Base-by-base conservation (phyloP, 2,888 invertebrate genomes). In the Hydrotaea cyrtoneurina region DNA sequence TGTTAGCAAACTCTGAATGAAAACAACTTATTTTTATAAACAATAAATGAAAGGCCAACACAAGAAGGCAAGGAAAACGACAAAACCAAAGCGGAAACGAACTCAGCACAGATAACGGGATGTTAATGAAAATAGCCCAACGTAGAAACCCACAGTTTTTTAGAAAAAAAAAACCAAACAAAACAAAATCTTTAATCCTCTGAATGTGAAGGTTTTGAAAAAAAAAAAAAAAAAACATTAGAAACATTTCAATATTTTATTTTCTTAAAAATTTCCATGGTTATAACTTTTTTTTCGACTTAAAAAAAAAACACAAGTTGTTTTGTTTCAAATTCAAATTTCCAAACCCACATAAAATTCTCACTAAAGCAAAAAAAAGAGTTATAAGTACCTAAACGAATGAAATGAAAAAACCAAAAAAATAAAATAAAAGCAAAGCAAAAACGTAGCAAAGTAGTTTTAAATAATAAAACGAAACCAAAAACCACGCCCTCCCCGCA, bases 301-400 rank as follows among this genome's bases (percentile, higher is more conserved):
- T 31, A 31, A 31, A 31, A 31, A 31, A n/a, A n/a, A n/a, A n/a
- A n/a, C n/a, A n/a, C n/a, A n/a, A n/a, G n/a, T n/a, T n/a, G n/a
- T n/a, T n/a, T n/a, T n/a, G n/a, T n/a, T n/a, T n/a, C n/a, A n/a
- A 74, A 53, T 62, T 31, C 15, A 26, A 2, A 23, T 31, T n/a
- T 8, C 23, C 26, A 64, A 59, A 66, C 17, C 66, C 69, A 55
- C 66, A 80, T 73, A 73, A 23, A 17, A 53, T 8, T 86, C 59
- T 72, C 85, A 85, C 87, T 74, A 69, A 69, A 11, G 43, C 59
- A 74, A 77, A 74, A 31, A n/a, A 39, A 85, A 62, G 85, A 85
- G 85, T 85, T 85, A 85, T 82, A 85, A 76, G 85, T 85, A 85
- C 85, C 85, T 85, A 74, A 85, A 85, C 46, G 26, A 39, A 73